Base-by-base conservation (phyloP, 2,888 invertebrate species). In the Cynaeus angustus region DNA sequence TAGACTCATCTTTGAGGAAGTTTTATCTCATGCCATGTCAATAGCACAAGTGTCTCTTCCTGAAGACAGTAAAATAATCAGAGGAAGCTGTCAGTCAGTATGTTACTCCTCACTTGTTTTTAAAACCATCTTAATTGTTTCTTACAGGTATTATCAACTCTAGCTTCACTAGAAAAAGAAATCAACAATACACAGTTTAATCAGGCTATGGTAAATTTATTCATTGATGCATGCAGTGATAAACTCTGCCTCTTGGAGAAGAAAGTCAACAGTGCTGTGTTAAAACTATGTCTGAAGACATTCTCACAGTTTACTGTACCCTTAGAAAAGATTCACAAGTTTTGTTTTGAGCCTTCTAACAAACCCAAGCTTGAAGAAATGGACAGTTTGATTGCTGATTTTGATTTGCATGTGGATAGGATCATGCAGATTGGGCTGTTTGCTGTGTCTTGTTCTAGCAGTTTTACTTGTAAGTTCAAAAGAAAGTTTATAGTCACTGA, bases 361-460 rank as follows among this genome's bases (percentile, higher is more conserved):
- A 66, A 52, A 21, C 74, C 72, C 13, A 71, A 45, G 83, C 68
- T 73, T 78, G 88, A 89, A 74, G 56, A 14, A 21, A 10, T 90
- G 50, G 88, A 88, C 68, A 78, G 80, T 21, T 84, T 87, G 68
- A 87, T 91, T 8, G 89, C 88, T 70, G 88, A 89, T 33, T 91
- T 91, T 83, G 92, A 92, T 86, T 84, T 89, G 72, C 87, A 89
- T 68, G 89, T 90, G 77, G 92, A 92, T 79, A 88, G 91, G 75
- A 84, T 91, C 53, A 85, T 90, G 83, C 91, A 92, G 79, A 90
- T 92, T 76, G 92, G 91, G 48, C 86, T 89, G 53, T 92, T 92
- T 83, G 91, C 92, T n/a, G 87, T 91, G 46, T 89, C 91, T 3
- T 88, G 88, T 74, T 88, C 88, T 55, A 85, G 84, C 48, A 84